phyloP scores from a whole-genome alignment of 23 tunicate genomes.

The Aplidium turbinatum region DNA sequence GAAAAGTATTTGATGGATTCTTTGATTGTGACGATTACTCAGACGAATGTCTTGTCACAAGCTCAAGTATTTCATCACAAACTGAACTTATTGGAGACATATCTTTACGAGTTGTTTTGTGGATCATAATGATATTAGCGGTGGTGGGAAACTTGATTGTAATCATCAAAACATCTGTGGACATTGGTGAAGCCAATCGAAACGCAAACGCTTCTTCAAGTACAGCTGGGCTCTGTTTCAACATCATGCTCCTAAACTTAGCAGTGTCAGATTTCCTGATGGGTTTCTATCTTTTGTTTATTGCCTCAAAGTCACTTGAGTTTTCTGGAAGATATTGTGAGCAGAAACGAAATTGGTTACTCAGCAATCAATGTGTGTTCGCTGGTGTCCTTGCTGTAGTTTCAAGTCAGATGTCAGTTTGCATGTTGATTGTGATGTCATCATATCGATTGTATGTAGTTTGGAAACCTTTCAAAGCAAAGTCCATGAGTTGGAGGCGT shows the following conservation, averaged over 20 bases:
- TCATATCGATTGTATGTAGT: conserved; percentile 57
- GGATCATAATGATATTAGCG: conserved; percentile 52
- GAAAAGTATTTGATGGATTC: conserved; percentile 30
- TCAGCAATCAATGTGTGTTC: conserved; percentile 34
- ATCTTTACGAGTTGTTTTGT: conserved; percentile 25
- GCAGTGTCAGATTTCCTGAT: conserved; percentile 62
- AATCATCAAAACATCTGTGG: conserved; percentile 26
- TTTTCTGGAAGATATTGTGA: conserved; percentile 51
- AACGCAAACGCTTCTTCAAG: conserved; percentile 1
- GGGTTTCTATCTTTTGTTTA: conserved; percentile 55
- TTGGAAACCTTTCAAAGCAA: conserved; percentile 48
- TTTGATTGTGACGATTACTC: conserved; percentile 52
- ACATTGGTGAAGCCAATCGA: conserved; percentile 33
- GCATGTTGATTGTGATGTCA: conserved; percentile 68
- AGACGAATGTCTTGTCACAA: conserved; percentile 47
- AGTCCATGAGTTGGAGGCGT: conserved; percentile 23
- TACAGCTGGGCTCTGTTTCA: conserved; percentile 54
- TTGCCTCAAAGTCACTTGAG: conserved; percentile 36
- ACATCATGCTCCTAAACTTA: conserved; percentile 56
- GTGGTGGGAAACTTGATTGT: conserved; percentile 51
- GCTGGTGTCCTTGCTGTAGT: conserved; percentile 58
- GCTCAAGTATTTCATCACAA: conserved; percentile 27
- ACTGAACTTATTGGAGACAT: conserved; percentile 27
- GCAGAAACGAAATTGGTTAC: conserved; percentile 35
- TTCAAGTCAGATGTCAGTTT: conserved; percentile 60